phyloP scores from a whole-genome alignment of 2,888 invertebrate genomes.

The Ctena decussata region DNA sequence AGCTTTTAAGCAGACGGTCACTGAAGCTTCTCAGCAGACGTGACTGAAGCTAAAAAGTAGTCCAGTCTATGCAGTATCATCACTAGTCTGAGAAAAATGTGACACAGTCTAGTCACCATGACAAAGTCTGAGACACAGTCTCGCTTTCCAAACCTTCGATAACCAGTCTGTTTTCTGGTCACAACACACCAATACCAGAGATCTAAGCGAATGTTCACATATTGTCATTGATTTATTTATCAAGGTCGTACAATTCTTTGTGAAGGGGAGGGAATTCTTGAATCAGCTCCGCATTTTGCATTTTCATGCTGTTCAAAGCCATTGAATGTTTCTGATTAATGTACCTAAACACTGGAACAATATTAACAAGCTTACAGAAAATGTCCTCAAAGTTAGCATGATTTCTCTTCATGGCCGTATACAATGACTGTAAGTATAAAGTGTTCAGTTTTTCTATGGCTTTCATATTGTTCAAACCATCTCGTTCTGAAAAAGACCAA shows the following conservation, averaged over 20 bases:
- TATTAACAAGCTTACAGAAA: slow-evolving; percentile 73
- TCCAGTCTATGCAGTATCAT: not conserved
- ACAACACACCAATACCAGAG: slow-evolving; percentile 6
- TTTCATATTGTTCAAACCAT: slow-evolving; percentile 76
- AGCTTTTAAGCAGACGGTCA: not conserved
- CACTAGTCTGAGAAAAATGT: not conserved
- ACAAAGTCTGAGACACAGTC: not conserved
- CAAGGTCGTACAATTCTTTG: slow-evolving; percentile 80
- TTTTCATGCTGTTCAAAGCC: slow-evolving; percentile 84
- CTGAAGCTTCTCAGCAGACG: not conserved
- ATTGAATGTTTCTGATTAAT: slow-evolving; percentile 83
- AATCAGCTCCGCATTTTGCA: slow-evolving; percentile 74
- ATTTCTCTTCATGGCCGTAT: slow-evolving; percentile 76
- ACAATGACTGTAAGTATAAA: slow-evolving; percentile 84
- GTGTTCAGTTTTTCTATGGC: slow-evolving; percentile 82
- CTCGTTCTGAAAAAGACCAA: slow-evolving; percentile 75
- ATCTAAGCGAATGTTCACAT: not conserved
- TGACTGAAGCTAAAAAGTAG: no score
- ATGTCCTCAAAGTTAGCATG: slow-evolving; percentile 78
- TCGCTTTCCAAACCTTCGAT: not conserved
- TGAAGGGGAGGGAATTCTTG: slow-evolving; percentile 82
- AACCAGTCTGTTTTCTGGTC: not conserved
- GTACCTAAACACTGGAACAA: slow-evolving; percentile 78
- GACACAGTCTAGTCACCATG: not conserved
- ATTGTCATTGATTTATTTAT: not conserved